Conservation (phyloP, 2,888 invertebrate genomes). For the Oscheius onirici region DNA sequence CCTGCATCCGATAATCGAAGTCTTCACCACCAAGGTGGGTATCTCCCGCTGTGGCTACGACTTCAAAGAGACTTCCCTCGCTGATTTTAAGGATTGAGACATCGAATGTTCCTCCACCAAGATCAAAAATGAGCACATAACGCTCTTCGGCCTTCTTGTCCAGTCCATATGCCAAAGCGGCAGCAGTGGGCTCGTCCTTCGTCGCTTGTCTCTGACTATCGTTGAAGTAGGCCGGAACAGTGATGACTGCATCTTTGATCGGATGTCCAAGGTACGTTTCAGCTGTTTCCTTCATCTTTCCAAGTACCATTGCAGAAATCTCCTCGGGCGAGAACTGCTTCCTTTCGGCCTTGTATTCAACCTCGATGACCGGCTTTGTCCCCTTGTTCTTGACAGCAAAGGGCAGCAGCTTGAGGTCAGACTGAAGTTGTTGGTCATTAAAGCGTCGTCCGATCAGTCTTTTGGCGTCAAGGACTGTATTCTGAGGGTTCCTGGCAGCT, state of each 20-base stretch:
- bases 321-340: conserved; percentile 76
- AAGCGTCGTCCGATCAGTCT: conserved; percentile 74
- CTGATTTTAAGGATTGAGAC: conserved; percentile 59
- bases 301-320: conserved; percentile 68
- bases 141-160: conserved; percentile 65
- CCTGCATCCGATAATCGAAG: conserved; percentile 69
- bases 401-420: conserved; percentile 70
- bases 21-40: conserved; percentile 73
- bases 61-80: conserved; percentile 56
- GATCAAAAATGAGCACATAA: conserved; percentile 68
- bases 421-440: conserved; percentile 71
- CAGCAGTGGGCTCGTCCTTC: conserved; percentile 76
- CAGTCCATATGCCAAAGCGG: conserved; percentile 84
- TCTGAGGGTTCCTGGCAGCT: conserved; percentile 74
- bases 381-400: conserved; percentile 62
- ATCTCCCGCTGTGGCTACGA: conserved; percentile 80
- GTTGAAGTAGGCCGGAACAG: conserved; percentile 85
- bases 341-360: conserved; percentile 85
- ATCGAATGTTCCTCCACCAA: conserved; percentile 76
- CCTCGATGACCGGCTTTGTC: conserved; percentile 74
- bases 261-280: conserved; percentile 71
- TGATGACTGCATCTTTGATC: conserved; percentile 81
- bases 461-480: conserved; percentile 67
- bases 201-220: conserved; percentile 79
- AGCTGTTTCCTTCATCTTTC: conserved; percentile 72